Conservation (phyloP, 2,113 vertebrate species). For the Cynopterus brachyotis region DNA sequence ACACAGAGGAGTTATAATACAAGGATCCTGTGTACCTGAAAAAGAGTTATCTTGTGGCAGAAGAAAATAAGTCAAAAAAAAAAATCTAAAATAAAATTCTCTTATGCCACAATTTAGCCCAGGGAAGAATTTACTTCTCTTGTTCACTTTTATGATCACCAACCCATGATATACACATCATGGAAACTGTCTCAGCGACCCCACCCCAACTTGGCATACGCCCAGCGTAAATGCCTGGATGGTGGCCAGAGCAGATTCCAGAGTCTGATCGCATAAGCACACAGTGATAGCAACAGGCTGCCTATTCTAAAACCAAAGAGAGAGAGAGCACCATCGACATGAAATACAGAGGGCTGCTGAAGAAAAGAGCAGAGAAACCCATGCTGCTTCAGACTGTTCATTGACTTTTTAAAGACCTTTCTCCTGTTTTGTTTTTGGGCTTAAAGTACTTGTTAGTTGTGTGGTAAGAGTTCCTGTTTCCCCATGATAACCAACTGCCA, state of each 20-base stretch:
- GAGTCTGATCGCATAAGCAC: not conserved
- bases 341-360: not conserved
- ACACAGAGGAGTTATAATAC: not conserved
- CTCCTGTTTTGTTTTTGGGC: not conserved
- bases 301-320: not conserved
- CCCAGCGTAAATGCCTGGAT: not conserved
- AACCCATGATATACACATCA: not conserved
- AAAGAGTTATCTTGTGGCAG: not conserved
- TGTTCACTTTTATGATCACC: not conserved
- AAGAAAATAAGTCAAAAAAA: not conserved
- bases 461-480: not conserved
- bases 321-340: not conserved
- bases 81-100: not conserved
- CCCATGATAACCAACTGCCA: not conserved
- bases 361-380: not conserved
- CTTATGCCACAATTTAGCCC: not conserved
- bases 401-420: not conserved
- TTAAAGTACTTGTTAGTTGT: not conserved
- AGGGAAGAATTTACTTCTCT: not conserved
- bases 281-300: not conserved
- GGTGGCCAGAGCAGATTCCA: not conserved
- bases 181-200: not conserved
- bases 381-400: not conserved
- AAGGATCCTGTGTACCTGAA: not conserved
- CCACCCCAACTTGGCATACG: not conserved